Evolutionary conservation across 2,888 invertebrate species (phyloP).

Genomic region (Brachynemurus nebulosus): DNA sequence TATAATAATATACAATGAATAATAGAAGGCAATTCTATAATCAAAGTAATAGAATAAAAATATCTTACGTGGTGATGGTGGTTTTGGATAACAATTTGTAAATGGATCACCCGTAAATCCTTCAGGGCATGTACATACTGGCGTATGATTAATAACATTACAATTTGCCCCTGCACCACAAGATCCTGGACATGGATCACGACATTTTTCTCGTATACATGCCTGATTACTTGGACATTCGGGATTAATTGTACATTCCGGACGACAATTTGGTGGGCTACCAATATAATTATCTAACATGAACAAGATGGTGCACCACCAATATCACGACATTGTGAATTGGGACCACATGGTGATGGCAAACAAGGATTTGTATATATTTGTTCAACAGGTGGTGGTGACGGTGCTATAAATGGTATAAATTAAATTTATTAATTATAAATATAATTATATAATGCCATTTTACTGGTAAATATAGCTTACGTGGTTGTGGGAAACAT

Average conservation of each 20-base stretch:
- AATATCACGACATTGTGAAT: slow-evolving; percentile 40
- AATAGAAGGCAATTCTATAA: slow-evolving; percentile 26
- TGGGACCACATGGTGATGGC: slow-evolving; percentile 38
- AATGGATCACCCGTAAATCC: slow-evolving; percentile 66
- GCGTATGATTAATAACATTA: slow-evolving; percentile 54
- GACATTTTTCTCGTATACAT: slow-evolving; percentile 62
- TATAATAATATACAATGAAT: slow-evolving; percentile 8
- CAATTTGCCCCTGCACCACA: slow-evolving; percentile 53
- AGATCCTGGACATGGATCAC: slow-evolving; percentile 69
- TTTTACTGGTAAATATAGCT: slow-evolving; percentile 18
- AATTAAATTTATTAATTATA: background rate
- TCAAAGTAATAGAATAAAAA: slow-evolving; percentile 27
- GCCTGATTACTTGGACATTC: slow-evolving; percentile 63
- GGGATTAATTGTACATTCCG: slow-evolving; percentile 55
- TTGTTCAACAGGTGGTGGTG: slow-evolving; percentile 17
- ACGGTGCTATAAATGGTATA: slow-evolving; percentile 17
- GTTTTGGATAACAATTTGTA: slow-evolving; percentile 32
- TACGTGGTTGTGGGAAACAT: slow-evolving; percentile 27
- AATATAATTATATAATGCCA: background rate
- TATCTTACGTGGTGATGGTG: slow-evolving; percentile 16
- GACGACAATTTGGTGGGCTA: slow-evolving; percentile 48
- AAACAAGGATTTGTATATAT: slow-evolving; percentile 31
- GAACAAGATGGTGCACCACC: slow-evolving; percentile 48
- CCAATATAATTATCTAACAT: slow-evolving; percentile 34
- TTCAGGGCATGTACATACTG: slow-evolving; percentile 56